These are phyloP conservation scores for Machimus atricapillus DNA, from an alignment of 2,888 invertebrate genomes.

Conservation along the genomic window DNA sequence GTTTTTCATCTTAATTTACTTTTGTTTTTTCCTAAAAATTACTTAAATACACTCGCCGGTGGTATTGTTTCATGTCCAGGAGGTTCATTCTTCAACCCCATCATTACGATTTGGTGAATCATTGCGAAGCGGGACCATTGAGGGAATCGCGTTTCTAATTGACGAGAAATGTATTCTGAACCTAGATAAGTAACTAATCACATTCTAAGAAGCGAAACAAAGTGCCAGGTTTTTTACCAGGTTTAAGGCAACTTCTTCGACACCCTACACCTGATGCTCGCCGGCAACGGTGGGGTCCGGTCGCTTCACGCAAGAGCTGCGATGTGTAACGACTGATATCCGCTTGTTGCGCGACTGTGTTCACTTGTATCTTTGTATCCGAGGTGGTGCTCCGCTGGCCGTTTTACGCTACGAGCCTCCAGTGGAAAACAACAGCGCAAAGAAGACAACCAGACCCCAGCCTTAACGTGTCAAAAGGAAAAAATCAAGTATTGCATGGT, in stretches of 20 bases:
- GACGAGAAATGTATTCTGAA: background rate
- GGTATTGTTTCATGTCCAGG: background rate
- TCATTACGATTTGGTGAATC: background rate
- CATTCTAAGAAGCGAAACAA: background rate
- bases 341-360: conserved; percentile 56
- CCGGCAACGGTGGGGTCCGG: background rate
- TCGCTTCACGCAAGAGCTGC: conserved; percentile 54
- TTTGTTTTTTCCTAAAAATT: background rate
- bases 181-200: background rate
- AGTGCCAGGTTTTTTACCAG: background rate
- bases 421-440: background rate
- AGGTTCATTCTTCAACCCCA: background rate
- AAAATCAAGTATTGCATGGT: background rate
- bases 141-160: background rate
- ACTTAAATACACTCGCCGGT: background rate
- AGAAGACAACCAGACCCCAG: background rate
- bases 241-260: background rate
- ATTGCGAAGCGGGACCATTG: too few species aligned
- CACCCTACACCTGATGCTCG: background rate
- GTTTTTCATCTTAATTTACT: background rate
- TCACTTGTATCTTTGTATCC: conserved; percentile 1
- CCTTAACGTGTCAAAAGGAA: background rate
- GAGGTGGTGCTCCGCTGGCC: background rate
- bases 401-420: background rate
- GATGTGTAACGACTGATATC: conserved; percentile 61